Base-by-base conservation (phyloP, 2,888 invertebrate species). In the Acleris holmiana region DNA sequence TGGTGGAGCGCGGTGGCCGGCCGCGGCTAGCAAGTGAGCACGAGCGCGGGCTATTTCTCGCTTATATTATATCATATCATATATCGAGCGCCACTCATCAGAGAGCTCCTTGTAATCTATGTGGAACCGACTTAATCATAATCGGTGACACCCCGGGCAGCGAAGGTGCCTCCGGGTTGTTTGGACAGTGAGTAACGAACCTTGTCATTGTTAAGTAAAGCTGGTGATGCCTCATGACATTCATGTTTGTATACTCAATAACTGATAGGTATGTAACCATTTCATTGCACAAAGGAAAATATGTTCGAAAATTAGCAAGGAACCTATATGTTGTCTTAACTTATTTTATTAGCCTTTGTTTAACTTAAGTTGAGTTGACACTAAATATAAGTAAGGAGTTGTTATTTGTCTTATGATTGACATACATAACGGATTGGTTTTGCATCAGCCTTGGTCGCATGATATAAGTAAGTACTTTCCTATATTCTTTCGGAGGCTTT, bases 41-140 rank as follows among this genome's bases (percentile, higher is more conserved):
- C 65, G 29, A 59, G 64, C 64, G 69, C 55, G 64, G 46, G 40
- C 62, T 74, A 68, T 69, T 71, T 73, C 69, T 68, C 63, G 73
- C 70, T 78, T 85, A 82, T 85, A 85, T 44, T 86, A 85, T 74
- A 74, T 78, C 35, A 75, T 74, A 74, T 78, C 3, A 75, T 74
- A 72, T 60, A 66, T 61, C 50, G 47, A 49, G 35, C 61, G 54
- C 4, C 53, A 47, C 48, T 29, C 49, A 53, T 51, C 44, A 60
- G 54, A 63, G 41, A 13, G 53, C 40, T 63, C 53, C 53, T 58
- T 58, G 46, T 51, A 58, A 64, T 64, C 64, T 64, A 54, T 18
- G 54, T 56, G 55, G 40, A 61, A 19, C 35, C 53, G 51, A 48
- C 53, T 59, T 48, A 35, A 35, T 35, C 35, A 35, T 35, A 13